Percentiles rank a stretch among this genome's conserved stretches.
phyloP scores from a whole-genome alignment of 37 sponge, comb jelly and placozoan species.

The Hexactinellida sp. region DNA sequence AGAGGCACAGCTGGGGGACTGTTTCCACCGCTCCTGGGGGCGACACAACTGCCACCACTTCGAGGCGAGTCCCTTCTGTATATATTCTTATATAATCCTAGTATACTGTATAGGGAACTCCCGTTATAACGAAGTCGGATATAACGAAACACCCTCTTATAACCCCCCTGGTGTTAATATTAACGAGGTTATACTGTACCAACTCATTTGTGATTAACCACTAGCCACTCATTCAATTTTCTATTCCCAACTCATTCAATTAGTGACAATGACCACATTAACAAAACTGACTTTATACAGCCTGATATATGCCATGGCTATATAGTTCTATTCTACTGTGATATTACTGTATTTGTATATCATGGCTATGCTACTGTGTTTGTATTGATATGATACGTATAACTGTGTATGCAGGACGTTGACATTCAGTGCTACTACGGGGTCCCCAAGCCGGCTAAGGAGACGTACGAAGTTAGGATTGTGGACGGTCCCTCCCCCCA shows the following conservation, averaged over 20 bases:
- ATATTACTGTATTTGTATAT: neutral
- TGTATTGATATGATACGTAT: neutral
- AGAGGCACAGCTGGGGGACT: constrained; percentile 8
- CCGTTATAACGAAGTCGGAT: too few relatives aligned
- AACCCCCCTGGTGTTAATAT: too few relatives aligned
- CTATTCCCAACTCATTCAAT: too few relatives aligned
- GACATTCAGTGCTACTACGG: neutral
- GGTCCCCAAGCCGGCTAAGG: neutral
- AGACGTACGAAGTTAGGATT: neutral
- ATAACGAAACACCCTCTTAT: too few relatives aligned
- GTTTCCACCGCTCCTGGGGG: neutral
- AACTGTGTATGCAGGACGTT: neutral
- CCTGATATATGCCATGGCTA: too few relatives aligned
- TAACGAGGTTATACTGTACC: too few relatives aligned
- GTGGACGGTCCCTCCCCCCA: neutral
- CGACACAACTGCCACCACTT: neutral
- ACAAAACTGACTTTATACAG: too few relatives aligned
- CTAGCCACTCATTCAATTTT: too few relatives aligned
- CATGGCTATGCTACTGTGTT: neutral
- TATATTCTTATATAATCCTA: too few relatives aligned
- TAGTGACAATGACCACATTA: too few relatives aligned
- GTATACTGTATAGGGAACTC: too few relatives aligned
- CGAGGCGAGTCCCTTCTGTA: neutral
- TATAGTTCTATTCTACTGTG: neutral
- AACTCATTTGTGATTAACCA: too few relatives aligned